phyloP scores from a whole-genome alignment of 1,140 invertebrate species.

The Lepidotrigona ventralis region DNA sequence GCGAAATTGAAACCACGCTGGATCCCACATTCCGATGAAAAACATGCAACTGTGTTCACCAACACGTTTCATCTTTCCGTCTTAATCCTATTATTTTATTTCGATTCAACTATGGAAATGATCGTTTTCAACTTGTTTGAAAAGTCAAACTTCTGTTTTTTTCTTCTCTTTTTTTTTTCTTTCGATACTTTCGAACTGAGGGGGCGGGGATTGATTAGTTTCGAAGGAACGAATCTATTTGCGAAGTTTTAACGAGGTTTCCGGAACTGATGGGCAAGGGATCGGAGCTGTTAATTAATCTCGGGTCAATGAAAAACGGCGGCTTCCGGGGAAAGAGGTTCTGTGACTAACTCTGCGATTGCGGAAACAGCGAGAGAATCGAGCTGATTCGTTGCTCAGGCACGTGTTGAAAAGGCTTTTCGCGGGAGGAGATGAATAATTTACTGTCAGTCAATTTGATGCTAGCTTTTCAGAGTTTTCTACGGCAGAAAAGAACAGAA shows the following conservation, averaged over 20 bases:
- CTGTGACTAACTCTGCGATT: background rate
- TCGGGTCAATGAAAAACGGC: background rate
- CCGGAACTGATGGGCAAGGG: background rate
- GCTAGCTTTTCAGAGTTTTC: no score
- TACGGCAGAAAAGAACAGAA: no score
- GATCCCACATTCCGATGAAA: background rate
- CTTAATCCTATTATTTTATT: background rate
- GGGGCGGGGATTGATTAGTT: no score
- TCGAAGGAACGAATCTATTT: background rate
- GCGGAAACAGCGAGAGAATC: background rate
- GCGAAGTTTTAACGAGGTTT: background rate
- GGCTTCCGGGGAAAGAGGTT: background rate
- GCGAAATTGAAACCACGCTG: background rate
- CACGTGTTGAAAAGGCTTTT: no score
- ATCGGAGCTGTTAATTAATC: background rate
- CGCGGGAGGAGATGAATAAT: no score
- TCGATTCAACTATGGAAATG: background rate
- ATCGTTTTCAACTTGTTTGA: background rate
- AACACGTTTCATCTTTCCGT: rapidly evolving
- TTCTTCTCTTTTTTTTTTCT: no score
- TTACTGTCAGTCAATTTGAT: no score
- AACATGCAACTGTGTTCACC: no score
- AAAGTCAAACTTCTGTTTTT: background rate
- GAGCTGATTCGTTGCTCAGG: background rate
- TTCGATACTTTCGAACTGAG: no score